These are phyloP conservation scores for Actinia equina DNA, from an alignment of 64 coral and sea anemone species.

Conservation along the genomic window DNA sequence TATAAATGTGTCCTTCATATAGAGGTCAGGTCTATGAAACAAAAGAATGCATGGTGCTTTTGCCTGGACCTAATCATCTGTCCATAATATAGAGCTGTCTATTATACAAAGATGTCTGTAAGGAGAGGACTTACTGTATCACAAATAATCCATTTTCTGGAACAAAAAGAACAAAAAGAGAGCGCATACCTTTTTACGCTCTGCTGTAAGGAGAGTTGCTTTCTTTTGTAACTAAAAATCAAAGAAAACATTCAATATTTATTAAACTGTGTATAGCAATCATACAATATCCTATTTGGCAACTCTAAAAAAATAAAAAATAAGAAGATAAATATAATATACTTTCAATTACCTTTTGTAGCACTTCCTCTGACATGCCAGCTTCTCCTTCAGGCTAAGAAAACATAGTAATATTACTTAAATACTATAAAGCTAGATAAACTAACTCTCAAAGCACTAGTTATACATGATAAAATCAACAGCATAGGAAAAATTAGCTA, in stretches of 20 bases:
- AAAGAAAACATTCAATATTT: neutral
- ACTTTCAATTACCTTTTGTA: slow-evolving; percentile 72
- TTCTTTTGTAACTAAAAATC: slow-evolving; percentile 93
- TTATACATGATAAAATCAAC: no score
- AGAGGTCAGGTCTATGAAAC: no score
- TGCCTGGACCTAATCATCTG: no score
- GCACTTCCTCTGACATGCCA: slow-evolving; percentile 93
- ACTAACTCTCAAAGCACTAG: no score
- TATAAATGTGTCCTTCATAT: no score
- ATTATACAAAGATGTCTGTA: no score
- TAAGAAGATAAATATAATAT: neutral
- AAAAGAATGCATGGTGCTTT: no score
- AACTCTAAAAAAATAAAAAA: neutral
- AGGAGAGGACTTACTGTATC: no score
- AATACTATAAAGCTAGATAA: no score
- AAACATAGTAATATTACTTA: neutral
- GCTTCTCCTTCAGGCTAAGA: slow-evolving; percentile 87
- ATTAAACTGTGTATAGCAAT: neutral
- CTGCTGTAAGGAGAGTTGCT: slow-evolving; percentile 92
- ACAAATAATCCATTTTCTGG: neutral
- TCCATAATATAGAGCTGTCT: no score
- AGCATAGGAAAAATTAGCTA: no score
- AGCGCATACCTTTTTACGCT: slow-evolving; percentile 91
- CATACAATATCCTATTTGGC: neutral
- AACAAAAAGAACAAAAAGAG: neutral